These are phyloP conservation scores for Zaprionus ghesquierei DNA, from an alignment of 1,140 invertebrate species.

Conservation along the genomic window DNA sequence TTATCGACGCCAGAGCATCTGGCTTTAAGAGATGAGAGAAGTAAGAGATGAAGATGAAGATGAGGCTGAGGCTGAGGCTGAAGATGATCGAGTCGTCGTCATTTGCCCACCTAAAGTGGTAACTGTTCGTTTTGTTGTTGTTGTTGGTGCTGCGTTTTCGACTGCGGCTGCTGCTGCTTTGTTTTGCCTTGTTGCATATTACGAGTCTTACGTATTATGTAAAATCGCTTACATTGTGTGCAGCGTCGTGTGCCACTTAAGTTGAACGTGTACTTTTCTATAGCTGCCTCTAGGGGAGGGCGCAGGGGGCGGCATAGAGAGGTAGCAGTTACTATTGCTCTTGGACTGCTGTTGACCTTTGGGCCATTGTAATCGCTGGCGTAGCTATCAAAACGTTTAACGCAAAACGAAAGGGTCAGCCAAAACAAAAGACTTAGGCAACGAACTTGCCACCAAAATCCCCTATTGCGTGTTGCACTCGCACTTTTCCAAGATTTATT, in stretches of 20 bases:
- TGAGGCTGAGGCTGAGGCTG: slow-evolving; percentile 28
- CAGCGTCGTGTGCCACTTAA: slow-evolving; percentile 69
- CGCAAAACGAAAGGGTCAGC: slow-evolving; percentile 40
- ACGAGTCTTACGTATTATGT: slow-evolving; percentile 62
- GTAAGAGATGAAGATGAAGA: not conserved
- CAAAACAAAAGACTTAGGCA: slow-evolving; percentile 78
- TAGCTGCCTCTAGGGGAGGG: not conserved
- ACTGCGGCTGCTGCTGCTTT: slow-evolving; percentile 33
- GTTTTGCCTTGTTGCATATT: slow-evolving; percentile 69
- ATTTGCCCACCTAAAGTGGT: slow-evolving; percentile 65
- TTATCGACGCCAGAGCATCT: slow-evolving; percentile 72
- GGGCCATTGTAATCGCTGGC: slow-evolving; percentile 30
- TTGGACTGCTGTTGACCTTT: slow-evolving; percentile 75
- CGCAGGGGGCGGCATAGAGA: not conserved
- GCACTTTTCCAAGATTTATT: slow-evolving; percentile 46
- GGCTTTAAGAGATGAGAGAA: slow-evolving; percentile 15
- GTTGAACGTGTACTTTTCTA: slow-evolving; percentile 30
- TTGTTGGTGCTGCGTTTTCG: slow-evolving; percentile 14
- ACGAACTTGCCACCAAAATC: slow-evolving; percentile 67
- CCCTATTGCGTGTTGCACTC: slow-evolving; percentile 56
- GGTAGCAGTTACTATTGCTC: not conserved
- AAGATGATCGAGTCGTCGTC: slow-evolving; percentile 49
- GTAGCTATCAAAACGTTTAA: slow-evolving; percentile 37
- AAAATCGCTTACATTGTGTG: slow-evolving; percentile 76
- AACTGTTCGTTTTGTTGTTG: slow-evolving; percentile 49